phyloP scores from a whole-genome alignment of 2,113 vertebrate species.

The Egretta garzetta region DNA sequence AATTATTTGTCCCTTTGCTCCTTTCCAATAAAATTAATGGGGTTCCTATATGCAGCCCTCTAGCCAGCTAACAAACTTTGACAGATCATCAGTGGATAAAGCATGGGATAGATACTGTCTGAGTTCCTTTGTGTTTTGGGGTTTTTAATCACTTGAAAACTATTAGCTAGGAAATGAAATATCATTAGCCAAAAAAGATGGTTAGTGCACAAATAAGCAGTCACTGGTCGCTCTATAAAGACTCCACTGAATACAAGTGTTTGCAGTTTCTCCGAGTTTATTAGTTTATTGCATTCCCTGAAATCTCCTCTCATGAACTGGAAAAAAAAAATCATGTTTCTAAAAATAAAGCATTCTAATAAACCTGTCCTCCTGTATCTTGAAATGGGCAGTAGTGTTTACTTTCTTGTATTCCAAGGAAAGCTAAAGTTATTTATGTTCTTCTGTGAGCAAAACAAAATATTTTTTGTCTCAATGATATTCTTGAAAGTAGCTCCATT shows the following conservation, averaged over 20 bases:
- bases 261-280: neutral
- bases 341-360: slow-evolving; percentile 13
- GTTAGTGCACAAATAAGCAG: neutral
- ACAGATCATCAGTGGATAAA: neutral
- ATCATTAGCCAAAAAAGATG: neutral
- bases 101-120: neutral
- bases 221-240: neutral
- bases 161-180: neutral
- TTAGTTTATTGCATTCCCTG: neutral
- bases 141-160: neutral
- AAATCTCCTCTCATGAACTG: neutral
- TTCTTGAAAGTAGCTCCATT: neutral
- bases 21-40: neutral
- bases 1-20: neutral
- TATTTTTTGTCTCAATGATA: neutral
- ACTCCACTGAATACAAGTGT: neutral
- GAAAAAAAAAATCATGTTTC: neutral
- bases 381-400: neutral
- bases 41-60: neutral
- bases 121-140: neutral
- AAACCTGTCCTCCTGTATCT: neutral
- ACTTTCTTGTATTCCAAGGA: neutral
- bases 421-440: neutral
- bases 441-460: neutral
- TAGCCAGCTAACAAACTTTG: neutral